phyloP scores from a whole-genome alignment of 2,797 vertebrate species.

The Megalops cyprinoides region DNA sequence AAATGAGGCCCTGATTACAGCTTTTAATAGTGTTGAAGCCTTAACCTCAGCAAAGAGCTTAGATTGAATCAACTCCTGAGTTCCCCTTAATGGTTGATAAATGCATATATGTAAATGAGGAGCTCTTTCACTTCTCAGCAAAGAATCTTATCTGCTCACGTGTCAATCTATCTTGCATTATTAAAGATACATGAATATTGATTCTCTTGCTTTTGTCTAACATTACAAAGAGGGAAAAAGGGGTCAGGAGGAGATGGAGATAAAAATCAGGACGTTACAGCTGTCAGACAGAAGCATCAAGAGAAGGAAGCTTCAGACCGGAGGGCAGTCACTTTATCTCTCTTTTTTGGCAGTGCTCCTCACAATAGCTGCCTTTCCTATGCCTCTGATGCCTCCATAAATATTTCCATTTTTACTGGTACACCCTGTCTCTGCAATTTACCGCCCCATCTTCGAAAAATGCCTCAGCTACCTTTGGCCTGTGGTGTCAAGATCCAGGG shows the following conservation, averaged over 20 bases:
- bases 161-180: neutral
- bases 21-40: neutral
- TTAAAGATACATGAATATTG: neutral
- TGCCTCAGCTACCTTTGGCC: neutral
- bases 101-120: neutral
- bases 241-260: neutral
- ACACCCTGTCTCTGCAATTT: neutral
- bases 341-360: neutral
- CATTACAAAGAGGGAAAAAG: neutral
- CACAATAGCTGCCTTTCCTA: neutral
- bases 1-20: neutral
- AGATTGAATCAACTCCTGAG: neutral
- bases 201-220: neutral
- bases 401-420: conserved; percentile 9
- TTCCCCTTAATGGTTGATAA: neutral
- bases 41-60: neutral
- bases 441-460: neutral
- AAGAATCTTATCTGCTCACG: neutral
- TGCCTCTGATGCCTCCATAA: neutral
- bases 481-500: neutral
- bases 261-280: neutral
- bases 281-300: too few species aligned
- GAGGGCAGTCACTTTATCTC: neutral
- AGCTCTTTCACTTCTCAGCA: neutral
- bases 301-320: too few species aligned